Evolutionary conservation across 2,888 invertebrate species (phyloP), one percentile per base, ranked within the genome.

Genomic region (Thera britannica): DNA sequence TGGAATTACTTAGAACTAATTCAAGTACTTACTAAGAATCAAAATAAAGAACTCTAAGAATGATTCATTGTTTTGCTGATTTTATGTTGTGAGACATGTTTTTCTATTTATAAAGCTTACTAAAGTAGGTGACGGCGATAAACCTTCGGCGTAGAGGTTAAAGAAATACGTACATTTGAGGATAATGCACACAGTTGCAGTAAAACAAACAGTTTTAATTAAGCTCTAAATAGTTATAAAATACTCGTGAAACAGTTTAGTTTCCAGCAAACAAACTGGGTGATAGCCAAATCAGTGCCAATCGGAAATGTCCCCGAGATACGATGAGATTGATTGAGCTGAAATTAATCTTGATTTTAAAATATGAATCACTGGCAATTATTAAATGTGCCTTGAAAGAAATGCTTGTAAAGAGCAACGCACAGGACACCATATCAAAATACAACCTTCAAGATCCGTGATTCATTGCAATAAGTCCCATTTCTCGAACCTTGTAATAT

Each of bases 401-500:
- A 23, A 23, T 23, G 23, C 23, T 1, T 23, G 23, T 23, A 7
- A 41, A 41, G 41, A 41, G 41, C 41, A 46, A 46, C 44, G 9
- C 44, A 9, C 5, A 46, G 9, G 44, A 46, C 44, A 46, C 2
- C 44, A 2, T 9, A 46, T 46, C 9, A 46, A 9, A 41, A 56
- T 36, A 38, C 59, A 48, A 61, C 68, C 64, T 68, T 60, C 59
- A 60, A 57, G 52, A 54, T 57, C 3, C 34, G 59, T 68, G 64
- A 61, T 57, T 68, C 68, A 67, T 62, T 52, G 58, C 66, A 67
- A 35, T 61, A 61, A 48, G 48, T 54, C 54, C 64, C 64, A 57
- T 65, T 68, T 68, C 68, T 65, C 58, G 61, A 49, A 41, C 61
- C 68, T 65, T 66, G 63, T 59, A 46, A 56, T 65, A 71, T 63